phyloP scores from a whole-genome alignment of 2,797 vertebrate species.

The Euthynnus affinis region DNA sequence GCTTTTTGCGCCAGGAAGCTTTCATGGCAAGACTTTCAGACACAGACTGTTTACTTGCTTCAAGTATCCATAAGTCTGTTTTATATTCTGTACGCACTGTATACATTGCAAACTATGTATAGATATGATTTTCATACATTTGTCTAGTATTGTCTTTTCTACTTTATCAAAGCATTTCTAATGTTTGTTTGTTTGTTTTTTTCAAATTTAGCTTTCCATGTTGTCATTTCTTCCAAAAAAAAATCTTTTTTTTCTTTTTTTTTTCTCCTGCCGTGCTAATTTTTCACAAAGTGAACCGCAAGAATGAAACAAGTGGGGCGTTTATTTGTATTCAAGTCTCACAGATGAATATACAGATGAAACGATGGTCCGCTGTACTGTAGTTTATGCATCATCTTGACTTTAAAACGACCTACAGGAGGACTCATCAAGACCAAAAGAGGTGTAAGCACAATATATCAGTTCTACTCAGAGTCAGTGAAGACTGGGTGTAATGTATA shows the following conservation, averaged over 20 bases:
- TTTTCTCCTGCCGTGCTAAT: not conserved
- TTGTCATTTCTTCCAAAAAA: not conserved
- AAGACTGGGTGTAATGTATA: not conserved
- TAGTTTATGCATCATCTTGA: constrained; percentile 3
- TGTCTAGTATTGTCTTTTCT: constrained; percentile 67
- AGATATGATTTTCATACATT: constrained; percentile 69
- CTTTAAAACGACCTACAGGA: constrained; percentile 14
- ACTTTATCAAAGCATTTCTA: constrained; percentile 54
- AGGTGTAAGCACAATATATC: constrained; percentile 8
- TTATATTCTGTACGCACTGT: constrained; percentile 70
- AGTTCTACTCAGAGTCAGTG: not conserved
- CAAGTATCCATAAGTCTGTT: constrained; percentile 53
- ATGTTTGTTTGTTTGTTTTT: constrained; percentile 30
- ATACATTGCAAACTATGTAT: constrained; percentile 59
- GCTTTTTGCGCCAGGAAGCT: constrained; percentile 23
- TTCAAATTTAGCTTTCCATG: constrained; percentile 27
- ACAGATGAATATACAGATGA: not conserved
- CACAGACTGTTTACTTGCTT: constrained; percentile 58
- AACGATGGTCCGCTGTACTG: not conserved
- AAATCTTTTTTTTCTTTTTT: not conserved
- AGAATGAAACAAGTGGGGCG: not conserved
- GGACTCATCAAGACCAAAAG: constrained; percentile 11
- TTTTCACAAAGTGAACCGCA: constrained; percentile 16
- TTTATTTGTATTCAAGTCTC: not conserved
- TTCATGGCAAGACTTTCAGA: constrained; percentile 46